Conservation (phyloP, 2,888 invertebrate genomes). For the Aleiodes alternator region DNA sequence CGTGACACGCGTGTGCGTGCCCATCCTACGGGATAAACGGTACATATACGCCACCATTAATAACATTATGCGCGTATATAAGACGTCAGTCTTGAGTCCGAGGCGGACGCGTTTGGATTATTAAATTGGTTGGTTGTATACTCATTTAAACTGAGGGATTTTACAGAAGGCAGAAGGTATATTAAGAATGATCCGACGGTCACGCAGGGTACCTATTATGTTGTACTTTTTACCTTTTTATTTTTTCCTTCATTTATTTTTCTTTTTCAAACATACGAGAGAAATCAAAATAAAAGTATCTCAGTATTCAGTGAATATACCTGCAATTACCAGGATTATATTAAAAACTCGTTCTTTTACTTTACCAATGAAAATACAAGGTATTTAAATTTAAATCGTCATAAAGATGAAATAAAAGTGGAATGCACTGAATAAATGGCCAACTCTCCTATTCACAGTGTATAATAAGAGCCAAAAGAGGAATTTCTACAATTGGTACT, state of each 20-base stretch:
- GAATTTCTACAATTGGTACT: conserved; percentile 72
- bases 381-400: conserved; percentile 25
- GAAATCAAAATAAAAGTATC: conserved; percentile 26
- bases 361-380: conserved; percentile 4
- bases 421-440: conserved; percentile 22
- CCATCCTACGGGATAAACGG: conserved; percentile 62
- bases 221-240: conserved; percentile 1
- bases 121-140: conserved; percentile 61
- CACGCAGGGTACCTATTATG: conserved; percentile 34
- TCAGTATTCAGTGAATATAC: conserved; percentile 27
- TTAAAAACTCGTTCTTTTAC: conserved; percentile 24
- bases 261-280: background rate
- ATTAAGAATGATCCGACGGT: conserved; percentile 34
- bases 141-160: conserved; percentile 47
- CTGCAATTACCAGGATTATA: conserved; percentile 27
- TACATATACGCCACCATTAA: conserved; percentile 64
- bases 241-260: conserved; percentile 3
- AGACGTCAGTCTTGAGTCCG: conserved; percentile 60
- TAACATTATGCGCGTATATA: conserved; percentile 65
- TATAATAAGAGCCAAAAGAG: conserved; percentile 45
- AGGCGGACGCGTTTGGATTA: conserved; percentile 66
- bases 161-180: conserved; percentile 44
- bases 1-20: conserved; percentile 38
- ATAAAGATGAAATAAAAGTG: conserved; percentile 12
- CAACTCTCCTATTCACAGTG: background rate